phyloP scores from a whole-genome alignment of 1,140 invertebrate genomes.

The Coptotermes formosanus region DNA sequence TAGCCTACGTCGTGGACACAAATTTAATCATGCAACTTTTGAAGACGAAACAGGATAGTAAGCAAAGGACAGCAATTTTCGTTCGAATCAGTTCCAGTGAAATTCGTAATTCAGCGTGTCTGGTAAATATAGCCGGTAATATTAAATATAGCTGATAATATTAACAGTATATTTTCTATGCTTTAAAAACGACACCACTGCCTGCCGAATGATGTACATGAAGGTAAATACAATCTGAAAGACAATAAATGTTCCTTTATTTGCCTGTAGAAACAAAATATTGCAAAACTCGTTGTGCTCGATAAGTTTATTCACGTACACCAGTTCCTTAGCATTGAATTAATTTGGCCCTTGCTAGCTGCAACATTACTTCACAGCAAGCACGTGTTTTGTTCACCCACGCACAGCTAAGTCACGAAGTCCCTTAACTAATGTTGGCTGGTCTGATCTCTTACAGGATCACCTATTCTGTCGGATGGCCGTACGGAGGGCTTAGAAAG shows the following conservation, averaged over 20 bases:
- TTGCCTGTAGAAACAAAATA: background rate
- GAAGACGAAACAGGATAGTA: too few species aligned
- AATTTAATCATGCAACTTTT: too few species aligned
- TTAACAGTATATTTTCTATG: too few species aligned
- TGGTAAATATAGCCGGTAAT: too few species aligned
- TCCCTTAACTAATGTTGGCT: background rate
- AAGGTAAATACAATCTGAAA: too few species aligned
- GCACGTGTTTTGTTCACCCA: background rate
- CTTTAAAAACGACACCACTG: too few species aligned
- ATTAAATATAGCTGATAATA: too few species aligned
- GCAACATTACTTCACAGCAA: background rate
- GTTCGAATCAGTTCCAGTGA: too few species aligned
- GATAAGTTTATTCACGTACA: background rate
- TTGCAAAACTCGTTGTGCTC: background rate
- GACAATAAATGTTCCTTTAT: background rate
- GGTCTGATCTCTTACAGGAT: background rate
- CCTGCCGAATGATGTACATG: too few species aligned
- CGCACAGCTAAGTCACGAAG: background rate
- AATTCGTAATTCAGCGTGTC: too few species aligned
- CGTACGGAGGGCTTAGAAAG: background rate
- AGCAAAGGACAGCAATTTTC: too few species aligned
- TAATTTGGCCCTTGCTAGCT: background rate
- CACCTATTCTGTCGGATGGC: background rate
- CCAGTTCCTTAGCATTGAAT: background rate
- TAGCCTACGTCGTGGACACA: too few species aligned